A percentile compares a stretch with the other conserved stretches of the same genome.
Evolutionary conservation across 1,140 invertebrate genomes (phyloP).

Genomic region (Heliconius nattereri): DNA sequence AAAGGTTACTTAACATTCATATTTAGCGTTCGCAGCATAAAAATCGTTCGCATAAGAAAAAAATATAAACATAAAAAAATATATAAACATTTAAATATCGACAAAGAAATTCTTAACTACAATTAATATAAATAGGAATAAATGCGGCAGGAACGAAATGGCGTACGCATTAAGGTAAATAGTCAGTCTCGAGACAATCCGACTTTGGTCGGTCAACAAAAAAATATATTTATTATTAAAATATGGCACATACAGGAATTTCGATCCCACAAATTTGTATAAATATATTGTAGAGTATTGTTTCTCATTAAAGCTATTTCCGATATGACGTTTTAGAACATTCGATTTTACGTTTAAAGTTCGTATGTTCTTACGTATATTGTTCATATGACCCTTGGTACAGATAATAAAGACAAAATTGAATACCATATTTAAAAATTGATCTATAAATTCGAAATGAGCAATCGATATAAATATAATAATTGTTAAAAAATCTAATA

Average conservation of each 20-base stretch:
- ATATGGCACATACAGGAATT: conserved; percentile 35
- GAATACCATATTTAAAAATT: background rate
- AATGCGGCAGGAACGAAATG: conserved; percentile 22
- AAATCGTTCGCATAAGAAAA: background rate
- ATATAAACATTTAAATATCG: too few species aligned
- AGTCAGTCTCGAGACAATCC: conserved; percentile 61
- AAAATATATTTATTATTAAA: conserved; percentile 39
- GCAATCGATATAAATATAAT: background rate
- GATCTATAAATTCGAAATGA: background rate
- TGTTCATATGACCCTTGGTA: conserved; percentile 11
- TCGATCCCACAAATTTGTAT: conserved; percentile 39
- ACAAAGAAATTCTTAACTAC: background rate
- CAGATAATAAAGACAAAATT: background rate
- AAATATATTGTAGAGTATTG: conserved; percentile 7
- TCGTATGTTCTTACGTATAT: background rate
- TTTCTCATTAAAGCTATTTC: conserved; percentile 2
- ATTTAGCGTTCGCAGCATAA: conserved; percentile 3
- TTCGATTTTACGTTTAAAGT: background rate
- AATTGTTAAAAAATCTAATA: background rate
- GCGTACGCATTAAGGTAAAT: conserved; percentile 52
- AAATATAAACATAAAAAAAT: background rate
- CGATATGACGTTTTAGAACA: background rate
- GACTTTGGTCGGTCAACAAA: conserved; percentile 42
- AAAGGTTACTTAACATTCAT: background rate
- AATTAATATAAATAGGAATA: conserved; percentile 17